Evolutionary conservation across 2,113 vertebrate species (phyloP).

Genomic region (Engraulis encrasicolus): DNA sequence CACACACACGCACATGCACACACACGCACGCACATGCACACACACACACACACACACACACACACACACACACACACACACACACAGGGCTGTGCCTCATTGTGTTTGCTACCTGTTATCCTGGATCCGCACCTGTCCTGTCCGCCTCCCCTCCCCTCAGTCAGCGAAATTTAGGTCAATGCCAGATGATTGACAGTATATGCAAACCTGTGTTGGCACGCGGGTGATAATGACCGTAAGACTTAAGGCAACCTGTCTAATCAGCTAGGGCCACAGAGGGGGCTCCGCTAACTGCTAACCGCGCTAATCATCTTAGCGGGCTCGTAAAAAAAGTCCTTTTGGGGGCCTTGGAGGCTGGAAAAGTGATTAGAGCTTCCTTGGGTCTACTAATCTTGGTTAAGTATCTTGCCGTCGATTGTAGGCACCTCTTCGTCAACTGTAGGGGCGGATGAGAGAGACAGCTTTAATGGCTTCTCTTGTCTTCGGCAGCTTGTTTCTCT

Average conservation of each 20-base stretch:
- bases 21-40: neutral
- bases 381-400: neutral
- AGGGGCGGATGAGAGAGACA: neutral
- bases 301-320: slow-evolving; percentile 33
- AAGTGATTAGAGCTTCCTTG: neutral
- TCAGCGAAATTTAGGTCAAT: neutral
- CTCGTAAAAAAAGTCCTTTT: slow-evolving; percentile 21
- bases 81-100: neutral
- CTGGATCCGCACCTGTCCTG: neutral
- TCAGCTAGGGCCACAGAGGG: slow-evolving; percentile 26
- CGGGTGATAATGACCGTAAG: slow-evolving; percentile 45
- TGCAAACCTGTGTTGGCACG: slow-evolving; percentile 20
- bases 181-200: neutral
- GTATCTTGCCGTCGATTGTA: neutral
- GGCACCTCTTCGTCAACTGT: neutral
- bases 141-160: neutral
- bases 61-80: slow-evolving; percentile 9
- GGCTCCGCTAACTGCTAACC: neutral
- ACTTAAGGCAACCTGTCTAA: slow-evolving; percentile 42
- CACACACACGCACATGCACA: neutral
- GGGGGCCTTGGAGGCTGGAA: neutral
- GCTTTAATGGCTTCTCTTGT: too few relatives aligned
- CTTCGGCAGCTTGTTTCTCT: too few relatives aligned
- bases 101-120: slow-evolving; percentile 13
- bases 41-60: neutral